A percentile compares a stretch with the other conserved stretches of the same genome.
Conservation (phyloP, 2,797 vertebrate genomes). For the Danio albolineatus region DNA sequence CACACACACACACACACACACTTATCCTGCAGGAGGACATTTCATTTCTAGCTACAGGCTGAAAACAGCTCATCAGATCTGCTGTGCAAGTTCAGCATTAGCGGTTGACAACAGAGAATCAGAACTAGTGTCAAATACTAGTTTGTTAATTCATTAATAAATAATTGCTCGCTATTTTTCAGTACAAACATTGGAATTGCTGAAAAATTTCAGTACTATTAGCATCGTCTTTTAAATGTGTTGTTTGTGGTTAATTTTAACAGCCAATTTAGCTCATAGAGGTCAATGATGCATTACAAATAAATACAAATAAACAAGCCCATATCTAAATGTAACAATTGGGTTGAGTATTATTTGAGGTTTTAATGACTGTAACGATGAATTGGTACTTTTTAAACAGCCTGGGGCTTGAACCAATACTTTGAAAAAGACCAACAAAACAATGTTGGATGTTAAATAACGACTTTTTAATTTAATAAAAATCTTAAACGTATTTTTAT, state of each 20-base stretch:
- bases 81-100: conserved; percentile 33
- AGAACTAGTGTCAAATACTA: neutral
- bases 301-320: too few relatives aligned
- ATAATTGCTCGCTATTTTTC: neutral
- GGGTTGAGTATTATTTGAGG: too few relatives aligned
- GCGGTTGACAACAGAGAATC: conserved; percentile 7
- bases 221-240: neutral
- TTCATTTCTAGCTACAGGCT: neutral
- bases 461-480: too few relatives aligned
- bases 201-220: neutral
- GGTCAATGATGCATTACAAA: neutral
- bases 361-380: too few relatives aligned
- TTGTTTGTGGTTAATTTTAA: neutral
- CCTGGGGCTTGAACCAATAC: too few relatives aligned
- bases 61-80: conserved; percentile 1
- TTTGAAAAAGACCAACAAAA: too few relatives aligned
- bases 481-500: too few relatives aligned
- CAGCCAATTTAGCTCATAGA: neutral
- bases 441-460: too few relatives aligned
- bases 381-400: too few relatives aligned
- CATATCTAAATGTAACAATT: too few relatives aligned
- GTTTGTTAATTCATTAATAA: neutral
- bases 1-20: conserved; percentile 7
- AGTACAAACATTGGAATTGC: neutral
- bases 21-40: neutral